Evolutionary conservation across 2,797 vertebrate species (phyloP).

Genomic region (Acipenser oxyrinchus): DNA sequence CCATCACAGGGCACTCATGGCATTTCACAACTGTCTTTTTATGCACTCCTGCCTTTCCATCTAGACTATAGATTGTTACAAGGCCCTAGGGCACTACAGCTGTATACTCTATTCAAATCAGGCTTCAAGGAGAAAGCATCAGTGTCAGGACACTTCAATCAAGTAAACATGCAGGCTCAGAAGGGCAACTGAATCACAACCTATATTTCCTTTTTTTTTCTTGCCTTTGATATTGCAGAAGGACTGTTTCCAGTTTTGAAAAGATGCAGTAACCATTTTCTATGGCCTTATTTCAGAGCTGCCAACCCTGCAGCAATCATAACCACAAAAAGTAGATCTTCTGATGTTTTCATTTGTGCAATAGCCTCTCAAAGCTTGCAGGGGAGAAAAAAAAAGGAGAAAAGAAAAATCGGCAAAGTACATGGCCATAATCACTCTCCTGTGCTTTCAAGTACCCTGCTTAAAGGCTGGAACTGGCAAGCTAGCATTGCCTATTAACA

Average conservation of each 20-base stretch:
- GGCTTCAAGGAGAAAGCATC: slow-evolving; percentile 41
- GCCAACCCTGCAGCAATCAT: too few relatives aligned
- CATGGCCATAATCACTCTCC: too few relatives aligned
- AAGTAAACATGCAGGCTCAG: slow-evolving; percentile 44
- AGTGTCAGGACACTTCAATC: slow-evolving; percentile 42
- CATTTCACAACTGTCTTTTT: slow-evolving; percentile 41
- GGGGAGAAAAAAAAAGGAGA: too few relatives aligned
- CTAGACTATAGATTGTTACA: slow-evolving; percentile 40
- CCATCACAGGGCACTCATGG: slow-evolving; percentile 31
- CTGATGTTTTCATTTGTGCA: too few relatives aligned
- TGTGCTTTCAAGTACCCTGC: too few relatives aligned
- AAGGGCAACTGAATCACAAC: slow-evolving; percentile 41
- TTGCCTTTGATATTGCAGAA: slow-evolving; percentile 20
- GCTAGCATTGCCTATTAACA: slow-evolving; percentile 49
- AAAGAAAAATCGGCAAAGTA: too few relatives aligned
- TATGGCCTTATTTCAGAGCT: too few relatives aligned
- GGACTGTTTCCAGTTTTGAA: slow-evolving; percentile 20
- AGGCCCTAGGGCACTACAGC: slow-evolving; percentile 44
- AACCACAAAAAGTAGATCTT: too few relatives aligned
- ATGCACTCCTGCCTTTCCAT: slow-evolving; percentile 45
- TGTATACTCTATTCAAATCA: slow-evolving; percentile 40
- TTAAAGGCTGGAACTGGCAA: too few relatives aligned
- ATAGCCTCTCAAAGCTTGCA: too few relatives aligned
- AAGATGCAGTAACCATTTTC: not conserved
- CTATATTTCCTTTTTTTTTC: slow-evolving; percentile 14